Percentiles rank a stretch among this genome's conserved stretches.
These are phyloP conservation scores for Drosophila sp. DNA, from an alignment of 1,140 invertebrate genomes.

Conservation along the genomic window DNA sequence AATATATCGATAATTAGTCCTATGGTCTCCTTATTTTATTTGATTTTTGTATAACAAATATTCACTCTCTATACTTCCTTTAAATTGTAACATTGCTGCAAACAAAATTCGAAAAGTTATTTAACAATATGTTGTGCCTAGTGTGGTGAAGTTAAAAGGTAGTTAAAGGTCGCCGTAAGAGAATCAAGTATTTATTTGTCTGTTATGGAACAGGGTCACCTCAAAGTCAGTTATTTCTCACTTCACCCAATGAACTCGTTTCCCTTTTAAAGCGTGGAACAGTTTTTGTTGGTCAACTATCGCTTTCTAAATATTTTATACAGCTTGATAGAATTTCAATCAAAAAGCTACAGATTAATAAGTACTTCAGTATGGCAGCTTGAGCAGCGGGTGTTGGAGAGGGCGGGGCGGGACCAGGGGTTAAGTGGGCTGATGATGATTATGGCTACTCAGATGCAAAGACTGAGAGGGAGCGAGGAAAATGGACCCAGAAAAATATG, in stretches of 20 bases:
- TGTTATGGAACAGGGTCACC: too few species aligned
- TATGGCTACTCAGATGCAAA: conserved; percentile 55
- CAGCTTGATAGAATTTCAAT: conserved; percentile 23
- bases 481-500: conserved; percentile 6
- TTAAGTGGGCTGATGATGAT: conserved; percentile 49
- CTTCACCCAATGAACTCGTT: neutral
- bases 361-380: conserved; percentile 24
- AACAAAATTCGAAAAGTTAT: too few species aligned
- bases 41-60: too few species aligned
- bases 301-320: neutral
- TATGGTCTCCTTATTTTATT: too few species aligned
- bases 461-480: conserved; percentile 17
- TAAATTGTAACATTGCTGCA: too few species aligned
- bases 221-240: neutral
- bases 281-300: neutral
- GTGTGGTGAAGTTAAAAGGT: too few species aligned
- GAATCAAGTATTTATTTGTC: too few species aligned
- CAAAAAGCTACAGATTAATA: conserved; percentile 19
- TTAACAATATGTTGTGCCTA: too few species aligned
- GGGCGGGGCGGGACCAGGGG: neutral
- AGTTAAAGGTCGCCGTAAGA: too few species aligned
- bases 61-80: too few species aligned
- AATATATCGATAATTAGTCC: too few species aligned
- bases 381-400: neutral
- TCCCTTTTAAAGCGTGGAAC: neutral